Evolutionary conservation across 2,113 vertebrate genomes (phyloP).

Genomic region (Myanophis thanlyinensis): DNA sequence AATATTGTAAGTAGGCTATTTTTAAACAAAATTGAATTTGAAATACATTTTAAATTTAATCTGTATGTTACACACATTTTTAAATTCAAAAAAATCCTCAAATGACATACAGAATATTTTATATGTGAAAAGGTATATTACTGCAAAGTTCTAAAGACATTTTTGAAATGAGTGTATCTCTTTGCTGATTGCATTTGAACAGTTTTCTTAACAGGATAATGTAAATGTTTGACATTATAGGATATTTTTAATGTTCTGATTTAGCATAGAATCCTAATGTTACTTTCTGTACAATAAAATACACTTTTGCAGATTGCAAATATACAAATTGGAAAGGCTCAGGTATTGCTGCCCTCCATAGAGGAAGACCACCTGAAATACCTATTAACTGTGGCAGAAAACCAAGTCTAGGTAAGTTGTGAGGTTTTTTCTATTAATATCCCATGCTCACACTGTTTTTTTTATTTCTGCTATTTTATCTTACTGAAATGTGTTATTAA

Average conservation of each 20-base stretch:
- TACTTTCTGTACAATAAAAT: conserved; percentile 41
- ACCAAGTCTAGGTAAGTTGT: conserved; percentile 84
- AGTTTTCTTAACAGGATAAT: background rate
- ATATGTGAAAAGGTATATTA: background rate
- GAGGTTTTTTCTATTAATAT: background rate
- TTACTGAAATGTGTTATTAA: background rate
- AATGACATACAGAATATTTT: background rate
- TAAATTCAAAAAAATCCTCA: background rate
- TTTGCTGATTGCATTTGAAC: background rate
- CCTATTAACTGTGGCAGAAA: conserved; percentile 81
- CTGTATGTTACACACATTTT: background rate
- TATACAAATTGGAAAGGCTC: conserved; percentile 83
- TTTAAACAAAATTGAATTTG: background rate
- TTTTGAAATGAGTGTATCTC: background rate
- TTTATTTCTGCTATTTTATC: background rate
- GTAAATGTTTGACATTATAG: background rate
- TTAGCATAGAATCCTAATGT: background rate
- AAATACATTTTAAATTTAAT: background rate
- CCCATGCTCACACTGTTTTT: background rate
- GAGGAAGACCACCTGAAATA: conserved; percentile 95
- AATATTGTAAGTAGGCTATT: background rate
- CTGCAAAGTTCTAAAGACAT: background rate
- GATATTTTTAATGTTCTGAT: background rate
- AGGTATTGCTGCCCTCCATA: conserved; percentile 92
- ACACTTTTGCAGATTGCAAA: conserved; percentile 80